A percentile compares a stretch with the other conserved stretches of the same genome.
These are phyloP conservation scores for Pithys albifrons DNA, from an alignment of 2,113 vertebrate genomes.

Conservation along the genomic window DNA sequence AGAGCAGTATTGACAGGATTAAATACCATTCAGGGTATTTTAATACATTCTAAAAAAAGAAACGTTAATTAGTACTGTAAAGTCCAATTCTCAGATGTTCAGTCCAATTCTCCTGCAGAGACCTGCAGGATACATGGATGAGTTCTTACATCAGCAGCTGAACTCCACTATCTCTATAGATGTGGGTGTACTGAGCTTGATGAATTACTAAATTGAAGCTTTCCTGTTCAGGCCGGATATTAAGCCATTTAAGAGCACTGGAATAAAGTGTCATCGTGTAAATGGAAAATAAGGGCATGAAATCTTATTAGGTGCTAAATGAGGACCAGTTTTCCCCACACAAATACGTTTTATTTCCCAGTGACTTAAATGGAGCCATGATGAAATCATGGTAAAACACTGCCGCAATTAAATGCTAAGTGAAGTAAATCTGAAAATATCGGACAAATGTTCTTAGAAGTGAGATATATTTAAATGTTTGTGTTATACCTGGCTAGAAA, in stretches of 20 bases:
- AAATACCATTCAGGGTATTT: neutral
- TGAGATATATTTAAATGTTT: neutral
- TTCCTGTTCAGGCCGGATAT: neutral
- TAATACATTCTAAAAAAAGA: neutral
- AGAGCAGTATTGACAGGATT: neutral
- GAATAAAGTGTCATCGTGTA: neutral
- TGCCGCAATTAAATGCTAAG: neutral
- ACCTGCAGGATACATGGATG: neutral
- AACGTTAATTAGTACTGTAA: neutral
- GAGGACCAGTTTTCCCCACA: neutral
- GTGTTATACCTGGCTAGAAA: neutral
- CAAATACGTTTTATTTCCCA: neutral
- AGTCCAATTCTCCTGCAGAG: neutral
- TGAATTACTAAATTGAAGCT: neutral
- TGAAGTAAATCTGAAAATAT: neutral
- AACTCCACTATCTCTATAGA: rapidly evolving
- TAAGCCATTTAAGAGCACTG: neutral
- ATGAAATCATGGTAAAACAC: neutral
- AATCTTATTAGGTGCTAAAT: neutral
- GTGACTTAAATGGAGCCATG: neutral
- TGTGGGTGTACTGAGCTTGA: neutral
- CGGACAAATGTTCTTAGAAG: neutral
- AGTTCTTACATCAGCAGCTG: neutral
- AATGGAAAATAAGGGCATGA: neutral
- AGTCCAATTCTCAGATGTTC: neutral